A percentile compares a stretch with the other conserved stretches of the same genome.
Conservation (phyloP, 2,113 vertebrate genomes). For the Clarias gariepinus region DNA sequence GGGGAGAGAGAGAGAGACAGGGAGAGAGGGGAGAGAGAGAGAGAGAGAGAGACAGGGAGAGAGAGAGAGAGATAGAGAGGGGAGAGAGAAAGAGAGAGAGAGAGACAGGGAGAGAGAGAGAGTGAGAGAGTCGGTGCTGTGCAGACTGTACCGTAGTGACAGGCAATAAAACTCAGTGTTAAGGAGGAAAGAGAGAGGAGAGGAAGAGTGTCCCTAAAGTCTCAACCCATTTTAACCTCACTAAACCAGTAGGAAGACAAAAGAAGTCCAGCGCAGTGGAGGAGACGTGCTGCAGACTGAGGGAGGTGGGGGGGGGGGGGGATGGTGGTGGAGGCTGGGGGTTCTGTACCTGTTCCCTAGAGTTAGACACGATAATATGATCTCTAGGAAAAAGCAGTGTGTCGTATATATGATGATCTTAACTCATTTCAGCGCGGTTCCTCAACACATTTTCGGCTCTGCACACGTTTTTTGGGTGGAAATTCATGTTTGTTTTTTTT, state of each 20-base stretch:
- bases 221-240: slow-evolving; percentile 40
- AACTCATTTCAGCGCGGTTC: too few relatives aligned
- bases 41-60: too few relatives aligned
- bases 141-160: slow-evolving; percentile 1
- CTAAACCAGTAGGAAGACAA: slow-evolving; percentile 20
- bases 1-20: background rate
- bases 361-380: background rate
- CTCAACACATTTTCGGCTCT: too few relatives aligned
- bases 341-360: background rate
- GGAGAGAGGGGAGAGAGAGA: too few relatives aligned
- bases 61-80: too few relatives aligned
- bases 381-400: background rate
- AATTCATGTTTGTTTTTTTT: too few relatives aligned
- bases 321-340: too few relatives aligned
- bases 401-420: background rate
- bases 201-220: slow-evolving; percentile 30
- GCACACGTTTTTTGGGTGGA: too few relatives aligned
- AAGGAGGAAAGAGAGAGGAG: background rate
- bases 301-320: too few relatives aligned
- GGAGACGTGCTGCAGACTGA: background rate
- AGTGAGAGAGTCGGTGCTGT: too few relatives aligned
- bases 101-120: too few relatives aligned
- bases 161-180: slow-evolving; percentile 19
- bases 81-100: too few relatives aligned
- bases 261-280: background rate